Evolutionary conservation across 2,797 vertebrate genomes (phyloP).

Genomic region (Kryptolebias ocellatus): DNA sequence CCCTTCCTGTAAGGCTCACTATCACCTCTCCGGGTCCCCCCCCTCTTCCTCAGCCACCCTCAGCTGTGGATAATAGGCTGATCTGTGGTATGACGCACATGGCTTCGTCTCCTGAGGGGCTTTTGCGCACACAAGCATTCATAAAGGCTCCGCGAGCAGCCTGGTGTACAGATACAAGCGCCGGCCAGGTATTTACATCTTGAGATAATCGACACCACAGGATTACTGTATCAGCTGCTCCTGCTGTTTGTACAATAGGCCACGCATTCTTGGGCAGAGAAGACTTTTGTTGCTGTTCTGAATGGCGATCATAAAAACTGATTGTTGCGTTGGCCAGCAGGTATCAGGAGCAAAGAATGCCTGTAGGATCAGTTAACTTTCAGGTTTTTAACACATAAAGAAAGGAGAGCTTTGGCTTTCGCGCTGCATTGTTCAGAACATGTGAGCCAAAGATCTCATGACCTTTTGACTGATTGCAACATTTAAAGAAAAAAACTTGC

Average conservation of each 20-base stretch:
- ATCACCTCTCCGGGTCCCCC: constrained; percentile 62
- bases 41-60: constrained; percentile 52
- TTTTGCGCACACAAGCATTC: constrained; percentile 74
- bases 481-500: background rate
- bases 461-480: background rate
- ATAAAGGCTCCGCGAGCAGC: constrained; percentile 61
- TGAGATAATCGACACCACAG: constrained; percentile 70
- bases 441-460: background rate
- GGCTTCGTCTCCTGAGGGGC: constrained; percentile 69
- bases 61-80: constrained; percentile 72
- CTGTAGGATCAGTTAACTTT: constrained; percentile 22
- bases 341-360: constrained; percentile 12
- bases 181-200: constrained; percentile 72
- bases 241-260: constrained; percentile 39
- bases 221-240: constrained; percentile 59
- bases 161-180: constrained; percentile 56
- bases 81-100: constrained; percentile 75
- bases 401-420: background rate
- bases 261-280: constrained; percentile 59
- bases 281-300: constrained; percentile 48
- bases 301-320: constrained; percentile 41
- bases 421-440: background rate
- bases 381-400: constrained; percentile 2
- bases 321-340: constrained; percentile 12
- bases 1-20: constrained; percentile 36